Conservation (phyloP, 1,140 invertebrate genomes). For the Andrena cerasifolii region DNA sequence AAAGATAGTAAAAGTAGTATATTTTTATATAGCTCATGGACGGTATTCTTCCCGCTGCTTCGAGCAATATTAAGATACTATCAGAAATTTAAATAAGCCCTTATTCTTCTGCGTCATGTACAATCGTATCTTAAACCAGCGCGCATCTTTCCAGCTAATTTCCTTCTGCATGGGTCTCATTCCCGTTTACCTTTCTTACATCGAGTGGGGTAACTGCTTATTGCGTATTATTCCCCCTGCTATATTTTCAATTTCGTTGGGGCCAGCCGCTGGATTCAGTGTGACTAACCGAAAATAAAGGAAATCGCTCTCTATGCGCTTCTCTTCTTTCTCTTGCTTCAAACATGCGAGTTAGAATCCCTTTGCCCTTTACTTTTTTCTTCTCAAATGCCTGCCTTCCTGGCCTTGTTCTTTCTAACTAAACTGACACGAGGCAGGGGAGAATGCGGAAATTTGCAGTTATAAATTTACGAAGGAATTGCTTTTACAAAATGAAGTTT, state of each 20-base stretch:
- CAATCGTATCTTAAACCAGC: background rate
- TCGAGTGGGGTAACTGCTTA: background rate
- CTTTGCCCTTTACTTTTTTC: background rate
- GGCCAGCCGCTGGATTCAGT: background rate
- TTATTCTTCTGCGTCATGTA: background rate
- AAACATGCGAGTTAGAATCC: background rate
- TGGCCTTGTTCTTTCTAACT: background rate
- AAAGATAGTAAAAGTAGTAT: too few species aligned
- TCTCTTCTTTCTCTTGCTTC: background rate
- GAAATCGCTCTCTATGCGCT: background rate
- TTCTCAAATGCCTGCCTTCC: background rate
- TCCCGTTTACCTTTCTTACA: background rate
- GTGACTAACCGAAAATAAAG: constrained; percentile 5
- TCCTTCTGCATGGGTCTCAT: background rate
- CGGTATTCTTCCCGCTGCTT: too few species aligned
- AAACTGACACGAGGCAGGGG: background rate
- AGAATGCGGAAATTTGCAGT: background rate
- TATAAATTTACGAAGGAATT: background rate
- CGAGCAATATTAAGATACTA: background rate
- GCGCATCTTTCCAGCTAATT: background rate
- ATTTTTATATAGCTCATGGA: too few species aligned
- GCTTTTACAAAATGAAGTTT: background rate
- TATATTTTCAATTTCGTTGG: constrained; percentile 19
- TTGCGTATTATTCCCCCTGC: background rate
- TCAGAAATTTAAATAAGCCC: background rate